Conservation (phyloP, 2,113 vertebrate species). For the Zosterops japonicus region DNA sequence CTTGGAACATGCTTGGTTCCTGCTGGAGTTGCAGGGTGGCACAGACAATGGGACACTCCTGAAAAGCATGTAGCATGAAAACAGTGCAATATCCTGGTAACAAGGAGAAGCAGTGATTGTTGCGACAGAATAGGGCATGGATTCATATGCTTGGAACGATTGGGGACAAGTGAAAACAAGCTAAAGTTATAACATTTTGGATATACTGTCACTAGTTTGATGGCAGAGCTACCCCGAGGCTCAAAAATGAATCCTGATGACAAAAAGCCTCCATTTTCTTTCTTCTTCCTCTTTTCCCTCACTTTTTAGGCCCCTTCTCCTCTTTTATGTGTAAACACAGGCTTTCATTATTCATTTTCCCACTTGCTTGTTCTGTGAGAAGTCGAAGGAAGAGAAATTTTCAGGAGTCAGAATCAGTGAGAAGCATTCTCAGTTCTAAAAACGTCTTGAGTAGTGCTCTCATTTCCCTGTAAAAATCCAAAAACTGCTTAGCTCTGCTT, state of each 20-base stretch:
- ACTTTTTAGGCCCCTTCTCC: not conserved
- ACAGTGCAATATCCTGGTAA: not conserved
- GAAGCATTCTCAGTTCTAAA: not conserved
- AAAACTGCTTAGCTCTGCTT: not conserved
- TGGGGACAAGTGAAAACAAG: not conserved
- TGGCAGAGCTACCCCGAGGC: not conserved
- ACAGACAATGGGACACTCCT: not conserved
- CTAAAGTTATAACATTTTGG: not conserved
- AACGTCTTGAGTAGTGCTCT: not conserved
- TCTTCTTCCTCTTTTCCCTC: fast-evolving
- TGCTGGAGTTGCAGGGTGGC: not conserved
- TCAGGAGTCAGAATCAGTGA: not conserved
- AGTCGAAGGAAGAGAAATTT: not conserved
- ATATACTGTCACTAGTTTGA: not conserved
- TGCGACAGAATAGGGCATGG: not conserved
- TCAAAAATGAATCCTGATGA: not conserved
- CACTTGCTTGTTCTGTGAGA: not conserved
- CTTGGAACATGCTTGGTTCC: not conserved
- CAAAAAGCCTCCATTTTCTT: not conserved
- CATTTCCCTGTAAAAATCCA: not conserved
- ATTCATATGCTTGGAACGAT: not conserved
- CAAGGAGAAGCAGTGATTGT: not conserved
- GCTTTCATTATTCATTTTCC: not conserved
- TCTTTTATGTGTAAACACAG: not conserved
- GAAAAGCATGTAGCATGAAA: not conserved